phyloP scores from a whole-genome alignment of 2,888 invertebrate species.

The Pammene fasciana region DNA sequence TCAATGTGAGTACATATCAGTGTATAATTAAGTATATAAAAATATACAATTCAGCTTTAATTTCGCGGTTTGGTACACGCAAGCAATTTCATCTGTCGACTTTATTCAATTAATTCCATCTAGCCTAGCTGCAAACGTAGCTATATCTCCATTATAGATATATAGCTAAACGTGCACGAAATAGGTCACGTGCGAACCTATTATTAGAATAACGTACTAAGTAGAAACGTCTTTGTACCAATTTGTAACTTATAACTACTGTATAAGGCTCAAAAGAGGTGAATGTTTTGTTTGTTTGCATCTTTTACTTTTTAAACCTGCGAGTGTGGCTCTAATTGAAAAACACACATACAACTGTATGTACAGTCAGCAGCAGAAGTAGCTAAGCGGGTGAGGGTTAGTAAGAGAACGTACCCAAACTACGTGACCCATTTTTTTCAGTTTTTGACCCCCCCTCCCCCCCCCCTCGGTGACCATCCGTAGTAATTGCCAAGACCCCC shows the following conservation, averaged over 20 bases:
- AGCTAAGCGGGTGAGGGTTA: too few species aligned
- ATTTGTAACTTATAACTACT: background rate
- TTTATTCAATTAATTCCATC: conserved; percentile 6
- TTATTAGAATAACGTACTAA: background rate
- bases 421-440: too few species aligned
- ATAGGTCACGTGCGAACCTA: background rate
- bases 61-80: too few species aligned
- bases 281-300: background rate
- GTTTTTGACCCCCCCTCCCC: too few species aligned
- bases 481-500: too few species aligned
- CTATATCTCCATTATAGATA: background rate
- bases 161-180: conserved; percentile 17
- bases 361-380: background rate
- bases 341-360: conserved; percentile 1
- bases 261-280: background rate
- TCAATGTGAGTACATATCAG: too few species aligned
- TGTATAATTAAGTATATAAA: too few species aligned
- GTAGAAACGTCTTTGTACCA: background rate
- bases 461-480: too few species aligned
- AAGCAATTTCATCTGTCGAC: background rate
- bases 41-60: too few species aligned
- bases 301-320: conserved; percentile 8
- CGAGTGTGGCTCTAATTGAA: conserved; percentile 18
- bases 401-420: too few species aligned
- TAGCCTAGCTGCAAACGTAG: background rate